These are phyloP conservation scores for Bombus picipes DNA, from an alignment of 1,140 invertebrate species.

Conservation along the genomic window DNA sequence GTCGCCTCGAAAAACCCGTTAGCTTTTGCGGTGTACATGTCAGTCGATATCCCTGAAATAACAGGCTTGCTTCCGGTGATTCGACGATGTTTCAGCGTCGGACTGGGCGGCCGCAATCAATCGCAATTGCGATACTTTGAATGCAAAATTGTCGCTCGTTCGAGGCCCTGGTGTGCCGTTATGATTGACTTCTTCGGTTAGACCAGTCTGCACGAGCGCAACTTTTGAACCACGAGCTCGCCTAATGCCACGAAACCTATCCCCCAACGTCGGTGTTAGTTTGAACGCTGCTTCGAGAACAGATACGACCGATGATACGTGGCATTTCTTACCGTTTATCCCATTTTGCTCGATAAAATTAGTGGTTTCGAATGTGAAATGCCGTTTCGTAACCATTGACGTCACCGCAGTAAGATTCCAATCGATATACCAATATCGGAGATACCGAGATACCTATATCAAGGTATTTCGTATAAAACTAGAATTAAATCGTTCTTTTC, in stretches of 20 bases:
- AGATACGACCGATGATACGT: neutral
- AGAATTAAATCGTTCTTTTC: neutral
- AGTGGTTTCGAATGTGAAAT: neutral
- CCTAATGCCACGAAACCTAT: neutral
- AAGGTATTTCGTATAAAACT: neutral
- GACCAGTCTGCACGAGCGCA: conserved; percentile 16
- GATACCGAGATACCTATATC: neutral
- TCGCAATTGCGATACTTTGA: conserved; percentile 53
- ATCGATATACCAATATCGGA: too few relatives aligned
- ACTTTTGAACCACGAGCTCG: neutral
- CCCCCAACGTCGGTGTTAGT: neutral
- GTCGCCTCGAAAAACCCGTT: conserved; percentile 38
- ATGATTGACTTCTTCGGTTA: conserved; percentile 47
- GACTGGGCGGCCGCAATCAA: conserved; percentile 26
- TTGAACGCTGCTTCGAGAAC: neutral
- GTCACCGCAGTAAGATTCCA: neutral
- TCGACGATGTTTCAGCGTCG: conserved; percentile 19
- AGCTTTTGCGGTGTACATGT: conserved; percentile 40
- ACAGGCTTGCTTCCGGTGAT: conserved; percentile 53
- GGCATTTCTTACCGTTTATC: conserved; percentile 13
- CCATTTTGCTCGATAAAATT: neutral
- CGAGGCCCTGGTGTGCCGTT: conserved; percentile 30
- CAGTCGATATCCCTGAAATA: conserved; percentile 45
- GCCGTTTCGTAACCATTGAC: conserved; percentile 2
- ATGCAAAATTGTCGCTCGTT: conserved; percentile 54